Percentiles rank a stretch among this genome's conserved stretches.
Conservation (phyloP, 2,797 vertebrate genomes). For the Gymnothorax reevesii region DNA sequence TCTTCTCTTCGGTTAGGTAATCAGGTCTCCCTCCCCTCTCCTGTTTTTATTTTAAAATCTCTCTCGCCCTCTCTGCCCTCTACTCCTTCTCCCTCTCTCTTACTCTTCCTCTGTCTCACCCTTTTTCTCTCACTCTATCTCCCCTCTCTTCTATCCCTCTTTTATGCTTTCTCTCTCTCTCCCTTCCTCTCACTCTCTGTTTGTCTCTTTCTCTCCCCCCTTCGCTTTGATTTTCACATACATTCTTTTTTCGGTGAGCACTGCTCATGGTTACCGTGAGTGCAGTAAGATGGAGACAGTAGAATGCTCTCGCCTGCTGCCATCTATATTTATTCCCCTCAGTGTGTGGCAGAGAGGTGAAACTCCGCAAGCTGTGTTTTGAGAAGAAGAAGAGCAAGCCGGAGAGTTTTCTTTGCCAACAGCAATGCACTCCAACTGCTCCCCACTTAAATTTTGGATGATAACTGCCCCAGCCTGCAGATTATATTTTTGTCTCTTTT, state of each 20-base stretch:
- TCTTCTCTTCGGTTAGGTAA: no score
- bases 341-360: constrained; percentile 23
- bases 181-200: not conserved
- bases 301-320: not conserved
- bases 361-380: not conserved
- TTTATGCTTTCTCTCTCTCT: no score
- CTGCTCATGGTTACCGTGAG: not conserved
- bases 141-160: no score
- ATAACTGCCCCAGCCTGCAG: constrained; percentile 92
- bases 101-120: no score
- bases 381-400: constrained; percentile 29
- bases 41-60: not conserved
- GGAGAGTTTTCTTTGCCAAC: constrained; percentile 69
- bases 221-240: no score
- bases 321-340: not conserved
- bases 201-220: not conserved
- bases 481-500: constrained; percentile 86
- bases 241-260: not conserved
- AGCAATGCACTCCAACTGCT: constrained; percentile 78
- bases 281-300: not conserved
- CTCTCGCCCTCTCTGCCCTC: not conserved
- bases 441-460: constrained; percentile 74
- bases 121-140: no score
- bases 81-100: no score
- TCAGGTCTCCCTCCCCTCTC: no score